A percentile compares a stretch with the other conserved stretches of the same genome.
Evolutionary conservation across 2,888 invertebrate genomes (phyloP).

Genomic region (Neria commutata): DNA sequence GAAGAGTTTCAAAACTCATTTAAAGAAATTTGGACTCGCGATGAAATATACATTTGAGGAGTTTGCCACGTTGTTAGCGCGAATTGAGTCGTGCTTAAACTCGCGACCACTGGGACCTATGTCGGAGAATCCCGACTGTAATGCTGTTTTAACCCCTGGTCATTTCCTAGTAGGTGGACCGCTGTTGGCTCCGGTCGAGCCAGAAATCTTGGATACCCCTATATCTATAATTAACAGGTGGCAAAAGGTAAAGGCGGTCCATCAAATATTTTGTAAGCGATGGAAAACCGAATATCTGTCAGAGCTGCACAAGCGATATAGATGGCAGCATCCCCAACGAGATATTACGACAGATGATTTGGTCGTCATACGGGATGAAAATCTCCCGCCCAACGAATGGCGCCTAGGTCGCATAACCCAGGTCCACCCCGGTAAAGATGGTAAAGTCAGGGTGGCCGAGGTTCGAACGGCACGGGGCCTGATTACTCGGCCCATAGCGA

Average conservation of each 20-base stretch:
- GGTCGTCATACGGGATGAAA: not conserved
- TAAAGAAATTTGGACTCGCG: not conserved
- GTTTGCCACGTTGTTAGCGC: not conserved
- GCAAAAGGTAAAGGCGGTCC: slow-evolving; percentile 3
- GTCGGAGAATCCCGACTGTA: not conserved
- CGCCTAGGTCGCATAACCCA: not conserved
- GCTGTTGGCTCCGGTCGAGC: not conserved
- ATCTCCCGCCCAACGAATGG: not conserved
- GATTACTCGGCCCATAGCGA: not conserved
- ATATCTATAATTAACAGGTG: not conserved
- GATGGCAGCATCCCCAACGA: slow-evolving; percentile 9
- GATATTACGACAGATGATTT: slow-evolving; percentile 1
- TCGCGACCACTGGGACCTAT: not conserved
- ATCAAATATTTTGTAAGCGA: slow-evolving; percentile 3
- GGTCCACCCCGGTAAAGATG: not conserved
- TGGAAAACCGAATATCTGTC: slow-evolving; percentile 11
- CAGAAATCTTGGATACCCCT: no score
- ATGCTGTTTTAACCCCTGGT: not conserved
- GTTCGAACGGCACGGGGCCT: not conserved
- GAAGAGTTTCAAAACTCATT: not conserved
- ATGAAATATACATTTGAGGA: not conserved
- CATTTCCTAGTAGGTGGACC: not conserved
- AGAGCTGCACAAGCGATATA: slow-evolving; percentile 10
- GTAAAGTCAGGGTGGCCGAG: not conserved
- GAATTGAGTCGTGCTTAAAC: not conserved